Conservation (phyloP, 2,113 vertebrate species). For the Proteles cristata region DNA sequence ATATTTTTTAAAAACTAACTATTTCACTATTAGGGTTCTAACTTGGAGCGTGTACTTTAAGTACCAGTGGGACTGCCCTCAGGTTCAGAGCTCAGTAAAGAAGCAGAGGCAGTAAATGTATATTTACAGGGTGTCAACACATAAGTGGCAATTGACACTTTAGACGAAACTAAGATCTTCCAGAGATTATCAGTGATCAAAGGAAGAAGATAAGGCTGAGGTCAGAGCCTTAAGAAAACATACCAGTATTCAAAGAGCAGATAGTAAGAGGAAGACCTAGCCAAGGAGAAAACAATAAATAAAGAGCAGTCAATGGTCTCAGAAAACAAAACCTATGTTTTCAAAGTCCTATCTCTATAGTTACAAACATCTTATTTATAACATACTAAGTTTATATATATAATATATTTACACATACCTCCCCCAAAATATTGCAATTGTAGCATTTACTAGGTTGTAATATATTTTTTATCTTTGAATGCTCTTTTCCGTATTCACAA, state of each 20-base stretch:
- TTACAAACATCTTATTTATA: neutral
- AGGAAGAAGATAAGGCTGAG: neutral
- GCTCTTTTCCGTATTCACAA: conserved; percentile 20
- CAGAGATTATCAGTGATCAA: neutral
- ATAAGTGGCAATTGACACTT: neutral
- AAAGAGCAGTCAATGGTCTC: neutral
- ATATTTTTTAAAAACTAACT: neutral
- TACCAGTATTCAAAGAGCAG: neutral
- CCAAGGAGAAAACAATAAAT: neutral
- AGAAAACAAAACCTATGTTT: neutral
- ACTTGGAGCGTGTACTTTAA: neutral
- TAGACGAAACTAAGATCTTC: neutral
- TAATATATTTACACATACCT: neutral
- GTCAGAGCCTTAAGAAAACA: neutral
- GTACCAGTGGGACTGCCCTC: neutral
- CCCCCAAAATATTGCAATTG: neutral
- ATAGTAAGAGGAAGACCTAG: neutral
- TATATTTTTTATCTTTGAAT: neutral
- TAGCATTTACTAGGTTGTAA: neutral
- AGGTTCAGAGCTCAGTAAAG: neutral
- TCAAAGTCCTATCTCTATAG: neutral
- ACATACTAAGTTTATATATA: neutral
- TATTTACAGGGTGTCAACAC: neutral
- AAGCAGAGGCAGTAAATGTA: neutral
- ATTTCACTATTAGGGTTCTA: neutral